Percentiles rank a stretch among this genome's conserved stretches.
Conservation (phyloP, 2,797 vertebrate genomes). For the Phyllotis vaccarum region DNA sequence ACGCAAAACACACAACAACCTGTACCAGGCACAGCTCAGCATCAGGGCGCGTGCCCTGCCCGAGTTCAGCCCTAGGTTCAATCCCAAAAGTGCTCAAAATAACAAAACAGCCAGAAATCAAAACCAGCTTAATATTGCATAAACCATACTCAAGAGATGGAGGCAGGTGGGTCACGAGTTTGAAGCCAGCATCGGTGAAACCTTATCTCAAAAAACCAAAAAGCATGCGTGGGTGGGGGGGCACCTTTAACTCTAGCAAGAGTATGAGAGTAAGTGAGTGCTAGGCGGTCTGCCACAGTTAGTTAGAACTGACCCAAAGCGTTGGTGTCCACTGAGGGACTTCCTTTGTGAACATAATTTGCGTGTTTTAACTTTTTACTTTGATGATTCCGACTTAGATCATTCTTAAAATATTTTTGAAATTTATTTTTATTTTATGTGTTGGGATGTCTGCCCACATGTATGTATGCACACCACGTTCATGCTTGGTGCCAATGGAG, state of each 20-base stretch:
- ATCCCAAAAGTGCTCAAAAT: not conserved
- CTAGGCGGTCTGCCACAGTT: not conserved
- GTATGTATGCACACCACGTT: not conserved
- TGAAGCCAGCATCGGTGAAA: not conserved
- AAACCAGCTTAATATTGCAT: not conserved
- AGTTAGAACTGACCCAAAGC: not conserved
- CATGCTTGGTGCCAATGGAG: not conserved
- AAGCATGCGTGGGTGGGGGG: not conserved
- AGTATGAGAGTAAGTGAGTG: too few relatives aligned
- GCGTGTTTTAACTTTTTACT: constrained; percentile 19
- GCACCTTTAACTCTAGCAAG: not conserved
- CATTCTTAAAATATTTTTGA: constrained; percentile 1
- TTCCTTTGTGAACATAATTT: constrained; percentile 6
- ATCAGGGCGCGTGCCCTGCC: not conserved
- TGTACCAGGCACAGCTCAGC: not conserved
- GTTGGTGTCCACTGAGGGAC: not conserved
- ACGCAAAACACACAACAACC: not conserved
- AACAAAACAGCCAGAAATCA: not conserved
- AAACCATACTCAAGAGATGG: not conserved
- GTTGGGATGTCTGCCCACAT: not conserved
- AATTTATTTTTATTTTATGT: not conserved
- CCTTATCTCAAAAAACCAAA: not conserved
- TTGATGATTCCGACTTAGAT: not conserved
- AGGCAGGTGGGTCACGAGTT: not conserved
- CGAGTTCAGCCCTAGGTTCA: not conserved